phyloP scores from a whole-genome alignment of 2,113 vertebrate genomes.

The Melanerpes formicivorus region DNA sequence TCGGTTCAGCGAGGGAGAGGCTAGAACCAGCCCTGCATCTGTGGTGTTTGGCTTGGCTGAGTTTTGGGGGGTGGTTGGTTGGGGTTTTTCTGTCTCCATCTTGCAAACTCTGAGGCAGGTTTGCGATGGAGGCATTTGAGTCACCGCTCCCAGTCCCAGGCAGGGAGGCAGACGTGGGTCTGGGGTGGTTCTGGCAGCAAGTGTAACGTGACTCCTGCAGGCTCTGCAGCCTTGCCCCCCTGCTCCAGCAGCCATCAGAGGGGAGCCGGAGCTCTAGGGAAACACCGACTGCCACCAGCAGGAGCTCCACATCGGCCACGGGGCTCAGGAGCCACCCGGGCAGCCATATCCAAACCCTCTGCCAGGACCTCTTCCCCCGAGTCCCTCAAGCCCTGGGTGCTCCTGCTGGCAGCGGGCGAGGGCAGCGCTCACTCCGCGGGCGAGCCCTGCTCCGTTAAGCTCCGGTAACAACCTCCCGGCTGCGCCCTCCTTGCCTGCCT shows the following conservation, averaged over 20 bases:
- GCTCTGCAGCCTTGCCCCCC: not conserved
- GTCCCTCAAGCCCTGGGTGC: not conserved
- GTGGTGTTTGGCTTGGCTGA: not conserved
- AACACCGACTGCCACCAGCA: not conserved
- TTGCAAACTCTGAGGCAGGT: not conserved
- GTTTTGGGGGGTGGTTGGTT: too few species aligned
- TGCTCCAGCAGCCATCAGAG: conserved; percentile 47
- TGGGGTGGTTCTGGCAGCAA: conserved; percentile 6
- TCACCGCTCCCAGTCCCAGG: conserved; percentile 30
- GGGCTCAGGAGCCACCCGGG: not conserved
- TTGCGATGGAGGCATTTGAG: conserved; percentile 30
- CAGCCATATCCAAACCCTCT: not conserved
- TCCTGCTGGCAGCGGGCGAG: not conserved
- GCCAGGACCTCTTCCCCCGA: not conserved
- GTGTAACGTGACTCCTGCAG: conserved; percentile 10
- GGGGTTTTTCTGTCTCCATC: not conserved
- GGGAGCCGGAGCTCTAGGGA: conserved; percentile 1
- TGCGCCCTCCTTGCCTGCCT: not conserved
- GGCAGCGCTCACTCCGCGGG: not conserved
- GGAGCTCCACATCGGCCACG: not conserved
- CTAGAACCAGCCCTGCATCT: not conserved
- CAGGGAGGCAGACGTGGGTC: conserved; percentile 5
- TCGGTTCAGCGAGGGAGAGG: not conserved
- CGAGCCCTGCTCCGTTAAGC: not conserved
- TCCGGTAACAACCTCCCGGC: not conserved